phyloP scores from a whole-genome alignment of 1,140 invertebrate species.

The Pissodes strobi region DNA sequence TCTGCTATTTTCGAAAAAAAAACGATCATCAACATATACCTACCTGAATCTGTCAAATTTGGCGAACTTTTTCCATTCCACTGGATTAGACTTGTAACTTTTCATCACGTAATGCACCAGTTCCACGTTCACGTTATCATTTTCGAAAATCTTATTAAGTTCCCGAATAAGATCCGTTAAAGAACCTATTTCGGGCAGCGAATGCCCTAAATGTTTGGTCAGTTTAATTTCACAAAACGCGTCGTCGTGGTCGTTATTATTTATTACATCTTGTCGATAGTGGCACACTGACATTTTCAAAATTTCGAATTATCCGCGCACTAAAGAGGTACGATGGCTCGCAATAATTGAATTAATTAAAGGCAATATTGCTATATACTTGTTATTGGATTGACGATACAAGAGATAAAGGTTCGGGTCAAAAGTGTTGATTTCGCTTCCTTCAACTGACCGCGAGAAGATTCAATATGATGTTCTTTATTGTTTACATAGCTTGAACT shows the following conservation, averaged over 20 bases:
- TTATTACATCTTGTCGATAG: slow-evolving; percentile 23
- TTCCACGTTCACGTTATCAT: slow-evolving; percentile 84
- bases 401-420: background rate
- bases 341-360: background rate
- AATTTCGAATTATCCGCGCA: no score
- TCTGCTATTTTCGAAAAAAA: no score
- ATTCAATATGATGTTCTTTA: background rate
- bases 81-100: slow-evolving; percentile 83
- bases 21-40: no score
- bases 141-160: slow-evolving; percentile 75
- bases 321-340: background rate
- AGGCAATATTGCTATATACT: background rate
- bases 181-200: slow-evolving; percentile 54
- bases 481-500: slow-evolving; percentile 5
- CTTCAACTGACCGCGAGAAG: background rate
- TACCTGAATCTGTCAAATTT: slow-evolving; percentile 93
- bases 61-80: slow-evolving; percentile 93
- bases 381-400: background rate
- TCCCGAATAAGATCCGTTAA: slow-evolving; percentile 76
- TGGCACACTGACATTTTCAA: slow-evolving; percentile 40
- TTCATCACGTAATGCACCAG: slow-evolving; percentile 83
- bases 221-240: slow-evolving; percentile 42
- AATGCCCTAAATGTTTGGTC: slow-evolving; percentile 42
- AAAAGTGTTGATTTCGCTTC: background rate
- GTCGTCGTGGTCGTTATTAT: slow-evolving; percentile 20